Conservation (phyloP, 2,113 vertebrate species). For the Ancistrus triradiatus region DNA sequence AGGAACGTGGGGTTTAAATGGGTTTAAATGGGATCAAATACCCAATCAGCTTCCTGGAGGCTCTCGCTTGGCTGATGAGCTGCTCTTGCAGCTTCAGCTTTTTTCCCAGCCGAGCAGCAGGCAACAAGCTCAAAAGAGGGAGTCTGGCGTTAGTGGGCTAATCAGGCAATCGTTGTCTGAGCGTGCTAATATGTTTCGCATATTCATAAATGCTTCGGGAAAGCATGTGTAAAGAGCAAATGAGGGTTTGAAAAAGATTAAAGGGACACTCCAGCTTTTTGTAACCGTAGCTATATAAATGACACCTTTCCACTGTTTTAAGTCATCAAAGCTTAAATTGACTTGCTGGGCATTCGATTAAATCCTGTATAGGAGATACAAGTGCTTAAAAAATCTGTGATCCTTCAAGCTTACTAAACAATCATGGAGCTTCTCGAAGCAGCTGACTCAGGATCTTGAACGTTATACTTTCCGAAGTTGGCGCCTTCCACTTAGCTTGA, state of each 20-base stretch:
- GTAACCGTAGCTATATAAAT: no score
- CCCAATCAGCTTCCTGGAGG: conserved; percentile 8
- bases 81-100: conserved; percentile 16
- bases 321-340: no score
- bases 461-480: no score
- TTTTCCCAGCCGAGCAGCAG: background rate
- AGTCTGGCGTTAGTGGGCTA: conserved; percentile 9
- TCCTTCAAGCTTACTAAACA: no score
- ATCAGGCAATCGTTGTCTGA: conserved; percentile 29
- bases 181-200: conserved; percentile 20
- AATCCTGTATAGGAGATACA: no score
- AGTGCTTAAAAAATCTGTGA: no score
- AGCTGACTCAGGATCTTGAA: no score
- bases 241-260: conserved; percentile 2
- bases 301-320: no score
- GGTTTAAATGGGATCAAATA: conserved; percentile 36
- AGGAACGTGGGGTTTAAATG: conserved; percentile 41
- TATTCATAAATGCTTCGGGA: conserved; percentile 4
- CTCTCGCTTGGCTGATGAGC: conserved; percentile 22
- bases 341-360: no score
- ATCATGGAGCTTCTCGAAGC: no score
- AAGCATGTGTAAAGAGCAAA: background rate
- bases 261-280: no score
- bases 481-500: no score
- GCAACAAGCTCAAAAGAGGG: background rate